Evolutionary conservation across 2,113 vertebrate species (phyloP).

Genomic region (Actenoides hombroni): DNA sequence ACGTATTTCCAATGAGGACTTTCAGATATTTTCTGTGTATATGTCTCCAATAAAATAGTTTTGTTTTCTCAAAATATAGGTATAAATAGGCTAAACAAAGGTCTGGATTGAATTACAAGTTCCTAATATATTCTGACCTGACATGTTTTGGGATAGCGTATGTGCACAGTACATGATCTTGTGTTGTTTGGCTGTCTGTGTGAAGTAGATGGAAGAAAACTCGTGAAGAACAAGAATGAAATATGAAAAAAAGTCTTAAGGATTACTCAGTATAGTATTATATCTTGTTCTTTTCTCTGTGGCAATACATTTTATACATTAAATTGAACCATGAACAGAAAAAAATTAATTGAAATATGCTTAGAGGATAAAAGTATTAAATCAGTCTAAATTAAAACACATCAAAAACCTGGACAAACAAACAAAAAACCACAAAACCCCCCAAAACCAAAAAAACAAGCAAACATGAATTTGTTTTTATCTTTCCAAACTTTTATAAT

Average conservation of each 20-base stretch:
- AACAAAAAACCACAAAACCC: not conserved
- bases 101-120: not conserved
- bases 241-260: not conserved
- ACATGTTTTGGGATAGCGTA: rapidly evolving
- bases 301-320: not conserved
- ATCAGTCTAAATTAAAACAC: not conserved
- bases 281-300: not conserved
- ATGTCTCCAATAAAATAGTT: not conserved
- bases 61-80: not conserved
- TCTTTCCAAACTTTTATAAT: not conserved
- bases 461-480: not conserved
- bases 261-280: not conserved
- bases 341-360: not conserved
- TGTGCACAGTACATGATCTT: not conserved
- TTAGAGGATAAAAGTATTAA: not conserved
- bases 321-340: not conserved
- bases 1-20: not conserved
- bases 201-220: not conserved
- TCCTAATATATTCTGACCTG: not conserved
- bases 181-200: not conserved
- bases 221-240: not conserved
- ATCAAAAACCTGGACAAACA: not conserved
- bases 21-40: not conserved
- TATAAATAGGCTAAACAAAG: not conserved
- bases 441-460: not conserved